These are phyloP conservation scores for Drosophila sulfurigaster DNA, from an alignment of 1,140 invertebrate genomes.

Conservation along the genomic window DNA sequence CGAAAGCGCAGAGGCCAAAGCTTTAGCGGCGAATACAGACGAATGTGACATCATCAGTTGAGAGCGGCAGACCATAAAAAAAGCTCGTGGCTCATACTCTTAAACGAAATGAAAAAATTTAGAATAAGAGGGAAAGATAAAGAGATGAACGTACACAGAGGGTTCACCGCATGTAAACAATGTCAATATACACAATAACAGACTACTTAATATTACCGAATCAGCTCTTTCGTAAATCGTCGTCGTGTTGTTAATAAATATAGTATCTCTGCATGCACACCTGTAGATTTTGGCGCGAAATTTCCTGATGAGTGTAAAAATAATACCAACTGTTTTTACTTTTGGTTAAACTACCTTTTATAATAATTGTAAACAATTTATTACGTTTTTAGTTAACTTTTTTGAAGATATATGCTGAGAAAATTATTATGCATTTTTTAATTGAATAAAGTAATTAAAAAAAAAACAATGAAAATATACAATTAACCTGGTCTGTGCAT, in stretches of 20 bases:
- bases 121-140: background rate
- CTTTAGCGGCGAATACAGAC: background rate
- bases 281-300: too few species aligned
- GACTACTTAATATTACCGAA: background rate
- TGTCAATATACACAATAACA: background rate
- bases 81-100: constrained; percentile 4
- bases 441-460: too few species aligned
- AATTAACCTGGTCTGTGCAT: too few species aligned
- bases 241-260: background rate
- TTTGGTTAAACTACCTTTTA: too few species aligned
- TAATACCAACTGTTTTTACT: too few species aligned
- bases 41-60: constrained; percentile 62
- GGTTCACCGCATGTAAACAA: background rate
- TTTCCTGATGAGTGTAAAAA: too few species aligned
- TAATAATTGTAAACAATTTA: too few species aligned
- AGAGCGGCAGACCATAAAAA: constrained; percentile 24
- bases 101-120: background rate
- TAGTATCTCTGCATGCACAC: too few species aligned
- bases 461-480: too few species aligned
- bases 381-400: too few species aligned
- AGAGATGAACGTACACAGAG: background rate
- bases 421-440: too few species aligned
- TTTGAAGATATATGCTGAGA: too few species aligned
- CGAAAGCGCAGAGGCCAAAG: constrained; percentile 10
- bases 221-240: background rate